Evolutionary conservation across 2,797 vertebrate genomes (phyloP), one percentile per base, ranked within the genome.

Genomic region (Dallia pectoralis): DNA sequence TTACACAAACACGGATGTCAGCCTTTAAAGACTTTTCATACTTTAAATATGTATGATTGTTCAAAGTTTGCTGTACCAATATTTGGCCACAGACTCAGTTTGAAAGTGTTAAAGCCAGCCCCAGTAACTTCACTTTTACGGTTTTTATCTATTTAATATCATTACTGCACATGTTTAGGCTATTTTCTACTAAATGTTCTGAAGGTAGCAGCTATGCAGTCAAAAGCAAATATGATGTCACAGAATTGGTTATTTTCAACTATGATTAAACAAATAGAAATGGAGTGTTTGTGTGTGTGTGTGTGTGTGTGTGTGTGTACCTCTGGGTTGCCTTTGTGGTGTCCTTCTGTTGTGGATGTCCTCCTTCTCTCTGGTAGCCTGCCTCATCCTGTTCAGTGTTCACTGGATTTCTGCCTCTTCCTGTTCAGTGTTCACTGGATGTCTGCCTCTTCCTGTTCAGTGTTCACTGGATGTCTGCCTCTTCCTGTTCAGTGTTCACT

Each of bases 311-410:
- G 40, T 44, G 40, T 44, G 40, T 44, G 40, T 44, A 44, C 40
- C 40, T 44, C 40, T 44, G 40, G 40, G 11, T 44, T 44, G 40
- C 40, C 40, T 72, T 73, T 32, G 62, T 48, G 9, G n/a, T 53
- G 84, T 85, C 81, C 82, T 87, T 76, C 82, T 80, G 64, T 73
- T 69, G 68, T 84, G 78, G 74, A 77, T 77, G 86, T 85, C 84
- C 86, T 84, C 75, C 81, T 73, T 53, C 62, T 76, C 85, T 51
- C 51, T 47, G 66, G 61, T 63, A 32, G 61, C 44, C 53, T 25
- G 19, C 84, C 81, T 79, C 81, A 62, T 87, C 80, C 82, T 30
- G 53, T 70, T 77, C 74, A 53, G 64, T 67, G 79, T 79, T 81
- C 66, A 74, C 73, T 84, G 82, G 81, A 85, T 76, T 73, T 61